Percentiles rank a stretch among this genome's conserved stretches.
phyloP scores from a whole-genome alignment of 2,113 vertebrate genomes.

The Heptranchias perlo region DNA sequence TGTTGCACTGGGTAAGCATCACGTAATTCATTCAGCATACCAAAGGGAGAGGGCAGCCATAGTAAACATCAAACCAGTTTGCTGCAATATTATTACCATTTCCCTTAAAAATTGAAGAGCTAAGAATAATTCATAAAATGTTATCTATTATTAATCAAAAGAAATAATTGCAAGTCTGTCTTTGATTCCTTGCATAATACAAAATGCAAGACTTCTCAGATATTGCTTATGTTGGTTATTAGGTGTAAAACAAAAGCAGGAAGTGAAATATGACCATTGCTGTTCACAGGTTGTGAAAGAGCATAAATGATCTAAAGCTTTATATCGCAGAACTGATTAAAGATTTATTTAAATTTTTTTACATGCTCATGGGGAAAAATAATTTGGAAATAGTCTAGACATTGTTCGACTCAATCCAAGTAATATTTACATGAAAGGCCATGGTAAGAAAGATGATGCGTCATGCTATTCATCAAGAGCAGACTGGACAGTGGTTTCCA shows the following conservation, averaged over 20 bases:
- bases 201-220: not conserved
- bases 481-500: not conserved
- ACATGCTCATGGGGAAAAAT: not conserved
- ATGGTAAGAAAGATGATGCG: not conserved
- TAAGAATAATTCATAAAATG: constrained; percentile 8
- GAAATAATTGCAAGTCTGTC: constrained; percentile 14
- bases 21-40: not conserved
- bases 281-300: not conserved
- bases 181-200: constrained; percentile 4
- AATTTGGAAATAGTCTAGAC: not conserved
- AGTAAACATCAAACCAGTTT: constrained; percentile 22
- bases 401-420: not conserved
- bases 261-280: not conserved
- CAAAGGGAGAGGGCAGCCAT: not conserved
- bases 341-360: not conserved
- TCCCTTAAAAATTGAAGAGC: not conserved
- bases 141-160: constrained; percentile 31
- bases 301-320: constrained; percentile 11
- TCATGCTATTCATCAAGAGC: not conserved
- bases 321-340: not conserved
- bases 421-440: not conserved
- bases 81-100: constrained; percentile 13
- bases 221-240: not conserved
- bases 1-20: not conserved
- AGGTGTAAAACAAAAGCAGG: not conserved